Percentiles rank a stretch among this genome's conserved stretches.
Conservation (phyloP, 1,140 invertebrate genomes). For the Brachionus koreanus region DNA sequence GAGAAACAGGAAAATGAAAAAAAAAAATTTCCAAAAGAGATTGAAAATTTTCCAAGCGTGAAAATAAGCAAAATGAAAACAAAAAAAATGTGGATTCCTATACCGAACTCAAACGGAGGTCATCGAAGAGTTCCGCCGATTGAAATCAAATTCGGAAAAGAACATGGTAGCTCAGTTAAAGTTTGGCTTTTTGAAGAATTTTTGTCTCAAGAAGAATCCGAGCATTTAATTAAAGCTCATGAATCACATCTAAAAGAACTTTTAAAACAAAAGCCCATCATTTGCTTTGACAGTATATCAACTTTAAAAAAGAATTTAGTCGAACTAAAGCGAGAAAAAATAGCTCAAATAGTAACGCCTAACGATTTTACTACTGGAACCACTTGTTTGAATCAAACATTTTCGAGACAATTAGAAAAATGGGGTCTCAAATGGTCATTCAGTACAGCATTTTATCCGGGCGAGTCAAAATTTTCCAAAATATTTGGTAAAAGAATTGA, state of each 20-base stretch:
- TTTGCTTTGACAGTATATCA: conserved; percentile 54
- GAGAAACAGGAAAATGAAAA: not conserved
- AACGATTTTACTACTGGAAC: conserved; percentile 54
- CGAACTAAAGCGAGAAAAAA: conserved; percentile 47
- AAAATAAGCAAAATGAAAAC: conserved; percentile 35
- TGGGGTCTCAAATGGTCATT: conserved; percentile 55
- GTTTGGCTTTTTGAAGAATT: conserved; percentile 55
- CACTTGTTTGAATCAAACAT: conserved; percentile 52
- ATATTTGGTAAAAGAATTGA: conserved; percentile 50
- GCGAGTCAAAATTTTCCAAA: conserved; percentile 53
- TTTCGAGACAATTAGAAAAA: conserved; percentile 50
- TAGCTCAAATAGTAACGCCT: conserved; percentile 49
- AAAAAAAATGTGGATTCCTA: conserved; percentile 45
- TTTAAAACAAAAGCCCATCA: conserved; percentile 49
- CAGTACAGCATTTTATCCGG: conserved; percentile 57
- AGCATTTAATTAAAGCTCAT: conserved; percentile 52
- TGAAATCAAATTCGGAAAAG: conserved; percentile 50
- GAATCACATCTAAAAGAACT: conserved; percentile 51
- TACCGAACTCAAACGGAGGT: conserved; percentile 48
- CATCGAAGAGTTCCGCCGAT: conserved; percentile 50
- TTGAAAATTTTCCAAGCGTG: not conserved
- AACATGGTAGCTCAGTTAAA: conserved; percentile 51
- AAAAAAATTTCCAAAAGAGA: not conserved
- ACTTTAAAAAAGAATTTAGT: conserved; percentile 52
- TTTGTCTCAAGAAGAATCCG: conserved; percentile 53